Evolutionary conservation across 2,797 vertebrate species (phyloP).

Genomic region (Spheniscus humboldti): DNA sequence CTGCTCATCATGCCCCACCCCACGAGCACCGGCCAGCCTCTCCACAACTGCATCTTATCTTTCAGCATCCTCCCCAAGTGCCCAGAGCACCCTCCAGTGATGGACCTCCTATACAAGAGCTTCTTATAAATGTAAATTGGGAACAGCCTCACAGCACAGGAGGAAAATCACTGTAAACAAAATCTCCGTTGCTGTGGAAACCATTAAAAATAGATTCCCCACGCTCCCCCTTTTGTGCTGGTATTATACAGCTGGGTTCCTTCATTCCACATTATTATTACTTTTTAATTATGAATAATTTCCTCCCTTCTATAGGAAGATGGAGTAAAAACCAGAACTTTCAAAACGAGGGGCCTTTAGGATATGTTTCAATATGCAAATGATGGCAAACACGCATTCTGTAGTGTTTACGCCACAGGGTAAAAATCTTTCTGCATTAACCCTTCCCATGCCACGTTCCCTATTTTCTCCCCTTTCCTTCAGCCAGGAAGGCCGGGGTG

Average conservation of each 20-base stretch:
- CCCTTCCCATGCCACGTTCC: background rate
- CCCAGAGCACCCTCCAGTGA: constrained; percentile 30
- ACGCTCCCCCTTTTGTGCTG: constrained; percentile 38
- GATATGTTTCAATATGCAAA: constrained; percentile 73
- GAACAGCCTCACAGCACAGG: constrained; percentile 54
- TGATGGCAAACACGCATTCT: constrained; percentile 67
- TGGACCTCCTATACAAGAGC: background rate
- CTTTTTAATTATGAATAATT: constrained; percentile 80
- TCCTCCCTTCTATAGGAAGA: constrained; percentile 68
- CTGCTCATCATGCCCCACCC: background rate
- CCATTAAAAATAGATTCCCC: constrained; percentile 78
- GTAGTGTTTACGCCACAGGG: constrained; percentile 74
- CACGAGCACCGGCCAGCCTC: accelerated
- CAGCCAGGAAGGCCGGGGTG: too few relatives aligned
- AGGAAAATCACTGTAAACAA: constrained; percentile 73
- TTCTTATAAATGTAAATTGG: constrained; percentile 57
- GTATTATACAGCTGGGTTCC: constrained; percentile 69
- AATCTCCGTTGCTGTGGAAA: constrained; percentile 73
- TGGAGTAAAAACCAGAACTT: constrained; percentile 56
- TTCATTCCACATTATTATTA: constrained; percentile 68
- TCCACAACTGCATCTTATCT: background rate
- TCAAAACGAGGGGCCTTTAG: constrained; percentile 50
- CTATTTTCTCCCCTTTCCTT: background rate
- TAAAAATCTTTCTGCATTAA: constrained; percentile 51
- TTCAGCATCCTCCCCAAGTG: background rate